phyloP scores from a whole-genome alignment of 2,797 vertebrate species.

The Sternotherus odoratus region DNA sequence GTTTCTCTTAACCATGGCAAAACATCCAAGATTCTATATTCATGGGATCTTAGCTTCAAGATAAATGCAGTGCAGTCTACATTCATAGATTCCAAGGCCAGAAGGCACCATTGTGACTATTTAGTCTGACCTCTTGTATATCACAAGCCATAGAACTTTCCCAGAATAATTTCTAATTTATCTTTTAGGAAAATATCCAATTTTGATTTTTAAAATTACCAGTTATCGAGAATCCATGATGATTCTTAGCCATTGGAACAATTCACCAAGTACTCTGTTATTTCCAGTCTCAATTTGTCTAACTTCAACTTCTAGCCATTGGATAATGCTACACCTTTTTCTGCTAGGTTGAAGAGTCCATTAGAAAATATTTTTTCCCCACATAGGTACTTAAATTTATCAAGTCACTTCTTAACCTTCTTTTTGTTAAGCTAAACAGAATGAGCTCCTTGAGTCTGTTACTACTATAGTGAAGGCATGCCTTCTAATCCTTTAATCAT shows the following conservation, averaged over 20 bases:
- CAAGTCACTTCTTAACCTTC: neutral
- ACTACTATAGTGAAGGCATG: neutral
- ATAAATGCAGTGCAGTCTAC: neutral
- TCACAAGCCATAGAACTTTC: neutral
- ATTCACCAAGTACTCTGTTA: neutral
- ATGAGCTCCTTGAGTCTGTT: neutral
- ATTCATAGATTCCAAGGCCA: neutral
- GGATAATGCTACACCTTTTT: neutral
- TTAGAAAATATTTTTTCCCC: neutral
- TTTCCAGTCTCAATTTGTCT: neutral
- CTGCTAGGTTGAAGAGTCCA: neutral
- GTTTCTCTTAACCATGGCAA: neutral
- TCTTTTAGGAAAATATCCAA: neutral
- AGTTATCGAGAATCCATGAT: neutral
- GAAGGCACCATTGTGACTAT: neutral
- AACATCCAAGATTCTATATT: neutral
- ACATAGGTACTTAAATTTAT: neutral
- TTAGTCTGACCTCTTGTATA: neutral
- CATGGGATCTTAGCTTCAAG: neutral
- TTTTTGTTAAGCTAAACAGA: neutral
- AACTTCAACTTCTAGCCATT: neutral
- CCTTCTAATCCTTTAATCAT: neutral
- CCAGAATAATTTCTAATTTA: neutral
- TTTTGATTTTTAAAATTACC: neutral
- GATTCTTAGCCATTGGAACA: neutral